Percentiles rank a stretch among this genome's conserved stretches.
Conservation (phyloP, 1,140 invertebrate species). For the Antheraea pernyi region DNA sequence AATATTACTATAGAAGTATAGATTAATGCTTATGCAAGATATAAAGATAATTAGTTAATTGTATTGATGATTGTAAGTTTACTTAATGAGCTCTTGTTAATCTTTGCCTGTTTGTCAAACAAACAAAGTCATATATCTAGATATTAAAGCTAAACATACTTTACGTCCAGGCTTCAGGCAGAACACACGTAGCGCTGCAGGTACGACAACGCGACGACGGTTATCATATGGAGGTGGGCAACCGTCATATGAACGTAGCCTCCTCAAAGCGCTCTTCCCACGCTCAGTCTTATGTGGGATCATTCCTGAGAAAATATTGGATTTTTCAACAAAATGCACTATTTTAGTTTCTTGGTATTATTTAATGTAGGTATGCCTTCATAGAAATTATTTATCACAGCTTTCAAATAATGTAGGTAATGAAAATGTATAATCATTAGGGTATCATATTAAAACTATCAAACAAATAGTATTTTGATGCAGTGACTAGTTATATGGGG, state of each 20-base stretch:
- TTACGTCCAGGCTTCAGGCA: slow-evolving; percentile 97
- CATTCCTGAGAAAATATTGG: slow-evolving; percentile 87
- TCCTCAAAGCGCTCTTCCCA: slow-evolving; percentile 94
- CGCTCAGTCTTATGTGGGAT: slow-evolving; percentile 98
- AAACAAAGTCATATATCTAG: too few species aligned
- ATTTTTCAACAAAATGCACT: slow-evolving; percentile 2
- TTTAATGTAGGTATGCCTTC: slow-evolving; percentile 24
- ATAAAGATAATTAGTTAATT: too few species aligned
- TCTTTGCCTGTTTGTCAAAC: too few species aligned
- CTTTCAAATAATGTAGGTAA: slow-evolving; percentile 87
- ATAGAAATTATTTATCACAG: slow-evolving; percentile 51
- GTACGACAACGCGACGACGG: slow-evolving; percentile 96
- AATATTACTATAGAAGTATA: too few species aligned
- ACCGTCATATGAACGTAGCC: slow-evolving; percentile 97
- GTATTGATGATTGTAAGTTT: too few species aligned
- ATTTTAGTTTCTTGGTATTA: not conserved
- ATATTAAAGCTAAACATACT: too few species aligned
- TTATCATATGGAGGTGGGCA: slow-evolving; percentile 97
- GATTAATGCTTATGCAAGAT: too few species aligned
- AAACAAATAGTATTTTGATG: too few species aligned
- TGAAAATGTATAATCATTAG: slow-evolving; percentile 74
- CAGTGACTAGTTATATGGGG: too few species aligned
- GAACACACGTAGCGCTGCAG: slow-evolving; percentile 95
- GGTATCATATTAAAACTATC: not conserved
- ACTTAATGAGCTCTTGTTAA: too few species aligned